Evolutionary conservation across 1,140 invertebrate species (phyloP).

Genomic region (Pogonognathellus flavescens): DNA sequence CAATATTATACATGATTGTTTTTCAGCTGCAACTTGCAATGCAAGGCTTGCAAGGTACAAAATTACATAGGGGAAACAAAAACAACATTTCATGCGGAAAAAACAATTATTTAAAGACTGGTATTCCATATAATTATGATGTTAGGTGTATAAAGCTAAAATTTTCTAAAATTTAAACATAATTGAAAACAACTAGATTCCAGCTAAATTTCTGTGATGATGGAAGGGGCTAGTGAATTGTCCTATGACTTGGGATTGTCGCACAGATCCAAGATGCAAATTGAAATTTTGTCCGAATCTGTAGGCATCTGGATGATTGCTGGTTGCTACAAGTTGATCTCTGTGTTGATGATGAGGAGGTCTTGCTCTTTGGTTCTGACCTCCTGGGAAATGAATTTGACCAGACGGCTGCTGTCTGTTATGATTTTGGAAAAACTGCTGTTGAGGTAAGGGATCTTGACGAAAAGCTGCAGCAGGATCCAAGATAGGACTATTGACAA

Average conservation of each 20-base stretch:
- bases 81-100: too few species aligned
- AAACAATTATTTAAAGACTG: too few species aligned
- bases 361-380: constrained; percentile 2
- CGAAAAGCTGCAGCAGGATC: neutral
- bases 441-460: constrained; percentile 16
- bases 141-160: too few species aligned
- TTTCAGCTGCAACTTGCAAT: too few species aligned
- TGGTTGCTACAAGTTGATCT: constrained; percentile 23
- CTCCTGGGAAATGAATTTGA: constrained; percentile 25
- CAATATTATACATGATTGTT: too few species aligned
- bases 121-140: too few species aligned
- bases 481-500: constrained; percentile 4
- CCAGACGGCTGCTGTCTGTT: neutral
- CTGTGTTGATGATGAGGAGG: neutral
- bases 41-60: too few species aligned
- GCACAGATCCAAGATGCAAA: constrained; percentile 11
- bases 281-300: constrained; percentile 30
- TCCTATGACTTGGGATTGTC: constrained; percentile 11
- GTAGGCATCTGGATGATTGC: constrained; percentile 5
- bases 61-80: too few species aligned
- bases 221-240: constrained; percentile 19
- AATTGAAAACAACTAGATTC: constrained; percentile 35
- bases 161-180: neutral
- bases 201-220: constrained; percentile 15
- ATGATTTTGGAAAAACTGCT: neutral